Percentiles rank a stretch among this genome's conserved stretches.
These are phyloP conservation scores for Chrysina gloriosa DNA, from an alignment of 2,888 invertebrate species.

Conservation along the genomic window DNA sequence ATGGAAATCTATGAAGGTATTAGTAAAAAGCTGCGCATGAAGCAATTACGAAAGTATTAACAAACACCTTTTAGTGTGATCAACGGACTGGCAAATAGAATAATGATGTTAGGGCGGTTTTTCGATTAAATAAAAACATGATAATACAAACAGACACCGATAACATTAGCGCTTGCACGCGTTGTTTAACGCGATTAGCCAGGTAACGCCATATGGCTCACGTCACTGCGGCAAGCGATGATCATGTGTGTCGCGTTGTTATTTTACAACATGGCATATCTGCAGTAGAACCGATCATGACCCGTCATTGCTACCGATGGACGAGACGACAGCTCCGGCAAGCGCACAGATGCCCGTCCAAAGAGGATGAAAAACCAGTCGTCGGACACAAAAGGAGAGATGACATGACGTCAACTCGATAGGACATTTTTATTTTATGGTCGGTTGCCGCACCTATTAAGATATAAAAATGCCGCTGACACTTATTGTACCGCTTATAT, in stretches of 20 bases:
- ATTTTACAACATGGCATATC: conserved; percentile 11
- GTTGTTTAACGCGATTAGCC: conserved; percentile 32
- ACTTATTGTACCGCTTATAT: conserved; percentile 27
- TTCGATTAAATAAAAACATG: conserved; percentile 47
- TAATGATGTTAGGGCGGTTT: conserved; percentile 45
- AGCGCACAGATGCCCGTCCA: conserved; percentile 14
- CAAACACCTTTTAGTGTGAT: conserved; percentile 6
- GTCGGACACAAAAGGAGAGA: conserved; percentile 29
- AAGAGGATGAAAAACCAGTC: conserved; percentile 29
- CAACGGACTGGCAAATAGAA: conserved; percentile 41
- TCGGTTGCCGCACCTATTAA: conserved; percentile 29
- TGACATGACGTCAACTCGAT: conserved; percentile 31
- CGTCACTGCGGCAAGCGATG: conserved; percentile 2
- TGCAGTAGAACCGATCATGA: conserved; percentile 8
- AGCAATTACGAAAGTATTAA: too few species aligned
- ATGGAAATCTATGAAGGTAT: too few species aligned
- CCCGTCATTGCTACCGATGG: conserved; percentile 8
- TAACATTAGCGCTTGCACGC: conserved; percentile 23
- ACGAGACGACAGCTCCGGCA: conserved; percentile 5
- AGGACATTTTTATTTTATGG: conserved; percentile 31
- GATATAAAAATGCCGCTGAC: conserved; percentile 30
- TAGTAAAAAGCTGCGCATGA: too few species aligned
- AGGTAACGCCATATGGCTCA: conserved; percentile 32
- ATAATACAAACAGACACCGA: conserved; percentile 25
- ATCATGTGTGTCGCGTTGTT: conserved; percentile 15